Conservation (phyloP, 2,113 vertebrate species). For the Tenebrosternarchus preto region DNA sequence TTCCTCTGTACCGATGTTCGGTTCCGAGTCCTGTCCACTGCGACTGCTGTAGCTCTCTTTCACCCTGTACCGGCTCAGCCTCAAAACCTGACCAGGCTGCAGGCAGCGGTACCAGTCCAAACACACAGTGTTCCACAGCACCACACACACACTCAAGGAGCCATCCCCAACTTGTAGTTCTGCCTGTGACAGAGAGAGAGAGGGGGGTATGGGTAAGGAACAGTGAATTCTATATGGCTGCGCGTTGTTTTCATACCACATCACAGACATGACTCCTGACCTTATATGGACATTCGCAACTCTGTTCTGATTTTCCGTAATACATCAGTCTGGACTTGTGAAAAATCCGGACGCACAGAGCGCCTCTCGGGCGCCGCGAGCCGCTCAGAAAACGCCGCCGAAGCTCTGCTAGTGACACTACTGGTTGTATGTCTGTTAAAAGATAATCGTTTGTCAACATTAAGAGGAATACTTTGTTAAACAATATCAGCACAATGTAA, state of each 20-base stretch:
- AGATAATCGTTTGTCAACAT: not conserved
- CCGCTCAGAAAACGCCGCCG: slow-evolving; percentile 12
- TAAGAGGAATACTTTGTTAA: not conserved
- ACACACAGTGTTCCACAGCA: slow-evolving; percentile 77
- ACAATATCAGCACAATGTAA: not conserved
- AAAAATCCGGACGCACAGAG: slow-evolving; percentile 64
- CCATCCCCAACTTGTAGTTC: slow-evolving; percentile 69
- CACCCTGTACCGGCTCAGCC: slow-evolving; percentile 67
- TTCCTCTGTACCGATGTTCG: slow-evolving; percentile 64
- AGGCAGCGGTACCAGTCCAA: slow-evolving; percentile 71
- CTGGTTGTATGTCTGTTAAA: slow-evolving; percentile 21
- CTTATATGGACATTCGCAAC: slow-evolving; percentile 74
- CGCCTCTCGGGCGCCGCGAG: slow-evolving; percentile 52
- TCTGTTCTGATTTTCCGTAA: slow-evolving; percentile 68
- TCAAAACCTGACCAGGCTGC: slow-evolving; percentile 70
- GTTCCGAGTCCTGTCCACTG: slow-evolving; percentile 37
- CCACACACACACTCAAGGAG: slow-evolving; percentile 66
- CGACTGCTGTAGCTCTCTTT: slow-evolving; percentile 64
- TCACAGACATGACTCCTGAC: slow-evolving; percentile 52
- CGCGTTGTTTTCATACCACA: not conserved
- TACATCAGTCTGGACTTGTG: slow-evolving; percentile 73
- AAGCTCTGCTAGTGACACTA: slow-evolving; percentile 44
- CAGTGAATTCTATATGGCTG: not conserved
- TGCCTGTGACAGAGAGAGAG: slow-evolving; percentile 56
- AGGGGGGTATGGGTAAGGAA: not conserved